Percentiles rank a stretch among this genome's conserved stretches.
Evolutionary conservation across 2,888 invertebrate species (phyloP).

Genomic region (Reticulitermes lucifugus): DNA sequence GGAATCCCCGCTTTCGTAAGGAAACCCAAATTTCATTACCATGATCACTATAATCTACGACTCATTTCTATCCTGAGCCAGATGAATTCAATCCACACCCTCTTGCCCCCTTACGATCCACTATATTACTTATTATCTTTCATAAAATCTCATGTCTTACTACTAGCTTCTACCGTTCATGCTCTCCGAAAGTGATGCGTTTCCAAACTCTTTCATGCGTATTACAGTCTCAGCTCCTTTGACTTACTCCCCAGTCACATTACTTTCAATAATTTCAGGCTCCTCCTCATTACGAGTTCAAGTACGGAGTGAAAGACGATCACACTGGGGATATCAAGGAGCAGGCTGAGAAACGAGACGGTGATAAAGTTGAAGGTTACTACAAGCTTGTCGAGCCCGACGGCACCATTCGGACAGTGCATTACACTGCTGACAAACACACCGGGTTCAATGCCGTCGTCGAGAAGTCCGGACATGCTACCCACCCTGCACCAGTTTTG

Average conservation of each 20-base stretch:
- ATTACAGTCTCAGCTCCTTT: too few relatives aligned
- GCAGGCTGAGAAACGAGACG: slow-evolving; percentile 39
- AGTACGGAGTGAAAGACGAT: slow-evolving; percentile 39
- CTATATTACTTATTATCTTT: too few relatives aligned
- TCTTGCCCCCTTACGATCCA: too few relatives aligned
- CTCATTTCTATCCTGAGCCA: too few relatives aligned
- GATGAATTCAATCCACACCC: too few relatives aligned
- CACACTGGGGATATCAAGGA: slow-evolving; percentile 43
- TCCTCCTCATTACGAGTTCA: slow-evolving; percentile 40
- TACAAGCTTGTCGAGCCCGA: slow-evolving; percentile 42
- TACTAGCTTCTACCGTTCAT: too few relatives aligned
- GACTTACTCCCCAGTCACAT: not conserved
- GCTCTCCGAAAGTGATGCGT: too few relatives aligned
- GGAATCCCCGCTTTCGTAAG: too few relatives aligned
- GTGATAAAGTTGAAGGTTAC: slow-evolving; percentile 38
- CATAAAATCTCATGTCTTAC: too few relatives aligned
- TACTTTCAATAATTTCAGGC: slow-evolving; percentile 24
- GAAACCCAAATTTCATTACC: too few relatives aligned
- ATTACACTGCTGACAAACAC: slow-evolving; percentile 68
- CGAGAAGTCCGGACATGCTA: slow-evolving; percentile 70
- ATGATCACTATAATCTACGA: too few relatives aligned
- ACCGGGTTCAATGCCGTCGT: slow-evolving; percentile 69
- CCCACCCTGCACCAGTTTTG: slow-evolving; percentile 63
- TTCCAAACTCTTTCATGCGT: too few relatives aligned
- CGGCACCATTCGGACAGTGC: slow-evolving; percentile 62